Evolutionary conservation across 2,797 vertebrate species (phyloP), one percentile per base, ranked within the genome.

Genomic region (Phyllotis vaccarum): DNA sequence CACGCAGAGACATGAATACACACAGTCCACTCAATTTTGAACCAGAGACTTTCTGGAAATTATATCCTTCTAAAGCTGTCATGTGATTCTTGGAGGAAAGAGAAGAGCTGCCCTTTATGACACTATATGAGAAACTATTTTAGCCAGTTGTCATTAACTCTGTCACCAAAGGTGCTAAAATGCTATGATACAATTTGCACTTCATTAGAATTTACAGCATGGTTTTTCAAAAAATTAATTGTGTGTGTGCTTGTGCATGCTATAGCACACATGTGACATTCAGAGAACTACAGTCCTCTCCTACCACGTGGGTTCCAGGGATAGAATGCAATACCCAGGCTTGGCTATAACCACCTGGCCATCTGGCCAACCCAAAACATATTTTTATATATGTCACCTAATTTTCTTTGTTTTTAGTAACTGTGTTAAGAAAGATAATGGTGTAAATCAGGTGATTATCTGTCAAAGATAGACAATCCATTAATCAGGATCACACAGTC

Each of bases 341-440:
- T 49, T 62, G 10, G 34, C 34, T 70, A 22, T 13, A 70, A 68
- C 46, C 17, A 19, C 34, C 66, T 37, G 54, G 34, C 22, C 64
- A 70, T 17, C 24, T 54, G 66, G 49, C 22, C 34, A 54, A 14
- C 13, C 8, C n/a, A 14, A 31, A 88, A 60, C 21, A n/a, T 74
- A 49, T 40, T 85, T 89, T 96, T 70, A 75, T 70, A 70, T 66
- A 92, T 90, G 49, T 66, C 60, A 90, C 89, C 21, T 90, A 64
- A 90, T 92, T 74, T 92, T 88, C 90, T 93, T 92, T 88, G 90
- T 93, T 89, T 92, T 85, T 56, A 91, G 68, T 79, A 95, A 81
- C 34, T 72, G 94, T 92, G 11, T 86, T 93, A 68, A 95, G 31
- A 54, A 31, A 94, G 43, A 9, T 75, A 93, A 86, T 46, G 96